These are phyloP conservation scores for Sceloporus undulatus DNA, from an alignment of 2,113 vertebrate genomes.

Conservation along the genomic window DNA sequence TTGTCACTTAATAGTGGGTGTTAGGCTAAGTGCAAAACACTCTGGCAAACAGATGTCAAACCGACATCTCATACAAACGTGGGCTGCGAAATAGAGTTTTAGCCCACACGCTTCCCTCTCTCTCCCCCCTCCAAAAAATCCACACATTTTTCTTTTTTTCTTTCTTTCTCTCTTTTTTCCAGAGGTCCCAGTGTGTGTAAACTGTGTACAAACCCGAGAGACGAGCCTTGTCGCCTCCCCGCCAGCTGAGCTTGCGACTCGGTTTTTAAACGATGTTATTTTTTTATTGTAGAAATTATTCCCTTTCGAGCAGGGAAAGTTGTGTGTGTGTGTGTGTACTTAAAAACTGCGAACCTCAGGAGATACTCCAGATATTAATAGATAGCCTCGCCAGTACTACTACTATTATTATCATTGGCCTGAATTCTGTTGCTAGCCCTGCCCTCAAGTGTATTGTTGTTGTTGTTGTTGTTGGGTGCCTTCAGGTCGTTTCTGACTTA, in stretches of 20 bases:
- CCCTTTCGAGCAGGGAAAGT: constrained; percentile 55
- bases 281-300: constrained; percentile 52
- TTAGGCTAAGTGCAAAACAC: constrained; percentile 84
- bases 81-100: constrained; percentile 77
- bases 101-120: constrained; percentile 60
- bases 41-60: constrained; percentile 89
- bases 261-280: constrained; percentile 6
- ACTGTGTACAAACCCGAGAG: constrained; percentile 48
- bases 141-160: no score
- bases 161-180: neutral
- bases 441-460: no score
- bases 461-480: no score
- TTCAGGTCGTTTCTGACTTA: no score
- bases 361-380: neutral
- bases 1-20: constrained; percentile 84
- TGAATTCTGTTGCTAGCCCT: no score
- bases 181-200: constrained; percentile 59
- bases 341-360: neutral
- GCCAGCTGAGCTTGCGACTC: constrained; percentile 54
- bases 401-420: no score
- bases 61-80: constrained; percentile 77
- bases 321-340: no score
- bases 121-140: no score
- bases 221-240: constrained; percentile 53
- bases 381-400: no score